phyloP scores from a whole-genome alignment of 1,140 invertebrate species.

The Drosophila prosaltans region DNA sequence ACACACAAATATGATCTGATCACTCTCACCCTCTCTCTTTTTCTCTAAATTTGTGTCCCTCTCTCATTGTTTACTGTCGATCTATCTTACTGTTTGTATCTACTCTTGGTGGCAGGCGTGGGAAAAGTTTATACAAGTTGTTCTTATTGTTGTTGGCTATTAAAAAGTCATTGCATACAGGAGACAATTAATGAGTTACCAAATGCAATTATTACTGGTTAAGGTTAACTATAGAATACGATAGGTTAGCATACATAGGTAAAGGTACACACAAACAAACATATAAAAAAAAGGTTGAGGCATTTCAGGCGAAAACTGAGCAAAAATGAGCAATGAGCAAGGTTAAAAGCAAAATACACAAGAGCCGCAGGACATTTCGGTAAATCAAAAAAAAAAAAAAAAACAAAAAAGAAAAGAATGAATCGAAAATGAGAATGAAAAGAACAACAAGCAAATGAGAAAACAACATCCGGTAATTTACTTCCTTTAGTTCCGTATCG shows the following conservation, averaged over 20 bases:
- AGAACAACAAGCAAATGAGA: slow-evolving; percentile 78
- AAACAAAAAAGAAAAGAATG: slow-evolving; percentile 42
- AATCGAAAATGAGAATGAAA: slow-evolving; percentile 46
- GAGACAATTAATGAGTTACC: slow-evolving; percentile 61
- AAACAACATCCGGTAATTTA: slow-evolving; percentile 83
- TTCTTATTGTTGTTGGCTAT: slow-evolving; percentile 39
- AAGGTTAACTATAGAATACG: slow-evolving; percentile 1
- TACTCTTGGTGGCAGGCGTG: slow-evolving; percentile 37
- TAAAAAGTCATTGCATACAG: slow-evolving; percentile 72
- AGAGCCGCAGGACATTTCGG: slow-evolving; percentile 74
- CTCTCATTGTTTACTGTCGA: background rate
- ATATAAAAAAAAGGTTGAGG: slow-evolving; percentile 2
- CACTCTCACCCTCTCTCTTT: background rate
- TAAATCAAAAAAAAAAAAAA: slow-evolving; percentile 60
- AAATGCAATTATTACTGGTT: slow-evolving; percentile 38
- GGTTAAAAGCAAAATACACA: slow-evolving; percentile 47
- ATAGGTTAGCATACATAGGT: slow-evolving; percentile 12
- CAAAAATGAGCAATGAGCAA: slow-evolving; percentile 64
- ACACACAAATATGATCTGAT: slow-evolving; percentile 37
- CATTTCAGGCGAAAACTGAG: slow-evolving; percentile 64
- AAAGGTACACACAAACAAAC: slow-evolving; percentile 25
- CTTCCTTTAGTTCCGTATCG: slow-evolving; percentile 80
- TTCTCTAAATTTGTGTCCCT: background rate
- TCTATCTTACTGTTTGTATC: background rate
- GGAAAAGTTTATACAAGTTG: slow-evolving; percentile 46